Base-by-base conservation (phyloP, 2,113 vertebrate species). In the Onychostoma macrolepis region DNA sequence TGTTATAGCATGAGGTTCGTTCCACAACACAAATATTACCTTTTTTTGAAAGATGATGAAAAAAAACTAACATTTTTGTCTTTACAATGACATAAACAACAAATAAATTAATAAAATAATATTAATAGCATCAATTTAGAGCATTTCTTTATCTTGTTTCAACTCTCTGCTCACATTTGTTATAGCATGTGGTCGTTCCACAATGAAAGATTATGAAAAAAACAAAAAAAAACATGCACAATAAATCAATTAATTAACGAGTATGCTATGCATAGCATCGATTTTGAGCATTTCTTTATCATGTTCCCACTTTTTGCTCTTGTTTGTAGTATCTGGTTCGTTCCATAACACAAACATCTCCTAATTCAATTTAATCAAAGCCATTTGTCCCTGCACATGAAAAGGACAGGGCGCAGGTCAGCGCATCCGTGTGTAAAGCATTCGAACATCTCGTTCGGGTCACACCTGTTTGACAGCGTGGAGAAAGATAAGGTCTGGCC, bases 401-500 rank as follows among this genome's bases (percentile, higher is more conserved):
- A 53, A 53, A 78, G 30, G 10, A 58, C 33, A 38, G 24, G 24
- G 6, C 33, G 4, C n/a, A 6, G 80, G 58, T 65, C 74, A 78
- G 24, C 3, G 26, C 24, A 36, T 33, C 38, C 17, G 30, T 43
- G 85, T 67, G 58, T 6, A 38, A 67, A 30, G 38, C 21, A 9
- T 17, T 80, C 11, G 43, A 45, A 81, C 58, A 65, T 45, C 63
- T 69, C 63, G 15, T 50, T 48, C 11, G 48, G 56, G 45, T 74
- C 86, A 80, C 77, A 99, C 98, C 97, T 99, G 94, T 97, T 99
- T 10, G 97, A 99, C 13, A 97, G 94, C 67, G 97, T 99, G 85
- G 98, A 99, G 85, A 97, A 96, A 0, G 97, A 98, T 0, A 97
- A 99, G 6, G 98, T 97, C 94, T 99, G 98, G 94, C 98, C 99